Evolutionary conservation across 2,888 invertebrate species (phyloP).

Genomic region (Drosophila borborema): DNA sequence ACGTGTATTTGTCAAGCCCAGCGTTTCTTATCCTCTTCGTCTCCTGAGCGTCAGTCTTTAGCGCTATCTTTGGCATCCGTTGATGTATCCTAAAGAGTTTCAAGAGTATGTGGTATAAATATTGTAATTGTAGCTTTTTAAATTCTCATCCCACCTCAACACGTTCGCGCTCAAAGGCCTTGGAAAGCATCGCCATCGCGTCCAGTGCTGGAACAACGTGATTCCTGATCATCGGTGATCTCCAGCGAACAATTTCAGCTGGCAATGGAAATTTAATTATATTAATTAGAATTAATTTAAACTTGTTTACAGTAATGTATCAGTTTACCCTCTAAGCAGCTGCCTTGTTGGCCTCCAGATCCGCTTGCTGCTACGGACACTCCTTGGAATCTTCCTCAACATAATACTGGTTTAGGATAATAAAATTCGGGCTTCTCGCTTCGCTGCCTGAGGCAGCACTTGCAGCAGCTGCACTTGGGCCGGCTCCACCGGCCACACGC

Average conservation of each 20-base stretch:
- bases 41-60: slow-evolving; percentile 83
- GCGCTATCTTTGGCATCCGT: slow-evolving; percentile 84
- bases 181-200: slow-evolving; percentile 92
- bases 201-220: slow-evolving; percentile 89
- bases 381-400: slow-evolving; percentile 75
- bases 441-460: slow-evolving; percentile 44
- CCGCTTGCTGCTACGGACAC: slow-evolving; percentile 51
- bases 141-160: slow-evolving; percentile 84
- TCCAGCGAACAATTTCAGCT: slow-evolving; percentile 83
- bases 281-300: background rate
- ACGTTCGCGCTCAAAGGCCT: slow-evolving; percentile 93
- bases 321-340: slow-evolving; percentile 84
- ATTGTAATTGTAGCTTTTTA: background rate
- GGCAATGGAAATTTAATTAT: background rate
- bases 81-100: slow-evolving; percentile 60
- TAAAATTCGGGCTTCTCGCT: slow-evolving; percentile 93
- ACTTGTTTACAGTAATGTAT: background rate
- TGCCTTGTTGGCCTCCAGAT: slow-evolving; percentile 61
- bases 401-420: slow-evolving; percentile 88
- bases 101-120: background rate
- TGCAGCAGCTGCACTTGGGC: slow-evolving; percentile 61
- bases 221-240: slow-evolving; percentile 89
- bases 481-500: slow-evolving; percentile 89
- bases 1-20: slow-evolving; percentile 84
- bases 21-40: slow-evolving; percentile 81